phyloP scores from a whole-genome alignment of 2,113 vertebrate genomes.

The Hypanus sabinus region DNA sequence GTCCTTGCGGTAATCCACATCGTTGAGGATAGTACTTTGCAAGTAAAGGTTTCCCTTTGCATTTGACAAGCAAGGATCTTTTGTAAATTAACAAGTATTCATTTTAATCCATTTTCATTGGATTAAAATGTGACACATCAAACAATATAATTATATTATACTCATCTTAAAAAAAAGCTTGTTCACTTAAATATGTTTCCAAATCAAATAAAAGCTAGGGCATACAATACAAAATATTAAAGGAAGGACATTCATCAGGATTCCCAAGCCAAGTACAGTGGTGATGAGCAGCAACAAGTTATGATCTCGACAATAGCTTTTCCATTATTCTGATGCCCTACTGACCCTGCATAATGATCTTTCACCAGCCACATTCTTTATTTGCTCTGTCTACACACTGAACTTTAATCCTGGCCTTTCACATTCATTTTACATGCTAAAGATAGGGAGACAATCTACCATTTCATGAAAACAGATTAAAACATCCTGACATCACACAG shows the following conservation, averaged over 20 bases:
- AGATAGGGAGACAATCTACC: background rate
- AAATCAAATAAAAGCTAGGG: background rate
- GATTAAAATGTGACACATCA: background rate
- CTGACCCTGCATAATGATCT: background rate
- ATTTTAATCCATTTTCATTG: background rate
- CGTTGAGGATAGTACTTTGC: background rate
- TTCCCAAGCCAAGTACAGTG: background rate
- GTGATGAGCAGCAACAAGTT: background rate
- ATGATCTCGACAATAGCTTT: background rate
- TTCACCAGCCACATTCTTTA: background rate
- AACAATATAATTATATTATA: background rate
- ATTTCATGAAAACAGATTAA: background rate
- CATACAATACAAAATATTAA: background rate
- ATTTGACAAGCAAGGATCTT: background rate
- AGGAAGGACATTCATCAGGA: background rate
- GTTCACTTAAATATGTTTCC: too few species aligned
- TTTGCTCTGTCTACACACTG: background rate
- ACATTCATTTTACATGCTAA: background rate
- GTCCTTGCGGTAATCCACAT: background rate
- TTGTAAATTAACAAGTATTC: background rate
- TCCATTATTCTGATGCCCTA: background rate
- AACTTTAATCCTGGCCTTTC: background rate
- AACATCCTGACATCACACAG: background rate
- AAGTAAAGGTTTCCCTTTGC: background rate
- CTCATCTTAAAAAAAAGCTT: background rate